Percentiles rank a stretch among this genome's conserved stretches.
Evolutionary conservation across 2,113 vertebrate species (phyloP).

Genomic region (Colius striatus): DNA sequence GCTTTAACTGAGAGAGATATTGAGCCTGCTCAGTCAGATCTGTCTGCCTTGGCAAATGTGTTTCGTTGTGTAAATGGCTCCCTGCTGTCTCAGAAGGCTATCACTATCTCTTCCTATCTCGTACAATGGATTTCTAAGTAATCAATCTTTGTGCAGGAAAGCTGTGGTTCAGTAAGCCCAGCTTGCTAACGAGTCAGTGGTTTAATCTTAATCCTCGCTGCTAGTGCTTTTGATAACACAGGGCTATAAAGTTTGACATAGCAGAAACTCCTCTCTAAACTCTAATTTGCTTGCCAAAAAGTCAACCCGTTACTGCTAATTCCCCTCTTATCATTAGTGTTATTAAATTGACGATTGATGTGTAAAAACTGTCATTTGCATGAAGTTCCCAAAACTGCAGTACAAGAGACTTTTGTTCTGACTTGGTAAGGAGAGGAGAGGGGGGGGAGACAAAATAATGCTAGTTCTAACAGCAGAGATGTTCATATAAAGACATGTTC

Average conservation of each 20-base stretch:
- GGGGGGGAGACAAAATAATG: conserved; percentile 52
- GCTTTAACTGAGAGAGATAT: conserved; percentile 26
- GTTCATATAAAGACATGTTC: conserved; percentile 72
- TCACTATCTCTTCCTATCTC: conserved; percentile 17
- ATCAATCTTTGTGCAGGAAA: conserved; percentile 23
- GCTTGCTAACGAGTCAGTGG: neutral
- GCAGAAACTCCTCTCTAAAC: conserved; percentile 41
- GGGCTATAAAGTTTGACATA: conserved; percentile 28
- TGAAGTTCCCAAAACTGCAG: conserved; percentile 65
- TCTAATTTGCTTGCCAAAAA: conserved; percentile 65
- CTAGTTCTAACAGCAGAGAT: conserved; percentile 64
- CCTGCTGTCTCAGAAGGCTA: conserved; percentile 18
- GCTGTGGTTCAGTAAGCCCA: neutral
- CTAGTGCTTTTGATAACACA: conserved; percentile 4
- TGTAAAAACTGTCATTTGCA: conserved; percentile 62
- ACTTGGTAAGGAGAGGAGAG: conserved; percentile 15
- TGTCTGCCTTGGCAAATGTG: conserved; percentile 38
- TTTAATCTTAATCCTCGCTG: conserved; percentile 51
- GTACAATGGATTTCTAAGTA: conserved; percentile 33
- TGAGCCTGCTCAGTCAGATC: conserved; percentile 40
- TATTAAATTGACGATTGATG: conserved; percentile 67
- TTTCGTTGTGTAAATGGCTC: conserved; percentile 34
- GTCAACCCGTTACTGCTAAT: conserved; percentile 58
- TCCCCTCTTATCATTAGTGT: conserved; percentile 53
- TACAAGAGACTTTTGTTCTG: conserved; percentile 80